Percentiles rank a stretch among this genome's conserved stretches.
These are phyloP conservation scores for Unio pictorum DNA, from an alignment of 2,888 invertebrate species.

Conservation along the genomic window DNA sequence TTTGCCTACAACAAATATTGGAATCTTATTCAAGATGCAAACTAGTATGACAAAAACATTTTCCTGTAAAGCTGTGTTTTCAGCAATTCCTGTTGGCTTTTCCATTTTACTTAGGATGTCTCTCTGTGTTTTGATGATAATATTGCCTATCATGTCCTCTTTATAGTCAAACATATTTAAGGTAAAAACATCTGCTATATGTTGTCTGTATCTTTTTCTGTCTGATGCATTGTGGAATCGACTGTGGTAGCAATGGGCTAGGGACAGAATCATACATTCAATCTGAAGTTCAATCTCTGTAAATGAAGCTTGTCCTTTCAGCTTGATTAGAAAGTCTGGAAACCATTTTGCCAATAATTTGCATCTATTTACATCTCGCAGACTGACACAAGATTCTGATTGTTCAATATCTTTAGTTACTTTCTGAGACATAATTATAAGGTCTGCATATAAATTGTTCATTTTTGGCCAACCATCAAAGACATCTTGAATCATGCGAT, in stretches of 20 bases:
- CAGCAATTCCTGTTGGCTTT: constrained; percentile 43
- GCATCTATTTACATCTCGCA: constrained; percentile 30
- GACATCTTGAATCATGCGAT: constrained; percentile 20
- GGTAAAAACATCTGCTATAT: constrained; percentile 5
- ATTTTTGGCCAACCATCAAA: not conserved
- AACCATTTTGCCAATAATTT: constrained; percentile 24
- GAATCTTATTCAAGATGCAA: constrained; percentile 47
- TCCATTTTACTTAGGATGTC: constrained; percentile 45
- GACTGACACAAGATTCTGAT: constrained; percentile 23
- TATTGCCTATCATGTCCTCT: constrained; percentile 16
- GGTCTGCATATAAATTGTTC: constrained; percentile 3
- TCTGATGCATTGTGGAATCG: constrained; percentile 5
- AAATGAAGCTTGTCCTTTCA: too few species aligned
- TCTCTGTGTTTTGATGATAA: constrained; percentile 37
- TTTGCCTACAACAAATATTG: constrained; percentile 54
- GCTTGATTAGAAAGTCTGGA: not conserved
- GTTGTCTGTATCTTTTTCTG: constrained; percentile 9
- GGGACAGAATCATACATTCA: constrained; percentile 11
- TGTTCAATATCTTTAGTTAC: constrained; percentile 18
- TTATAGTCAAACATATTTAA: not conserved
- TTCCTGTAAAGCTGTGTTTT: constrained; percentile 47
- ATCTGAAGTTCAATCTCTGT: not conserved
- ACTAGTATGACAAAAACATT: constrained; percentile 54
- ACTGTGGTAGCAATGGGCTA: constrained; percentile 15
- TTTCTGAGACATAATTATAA: constrained; percentile 23